Conservation (phyloP, 2,888 invertebrate species). For the Ormyrus rosae region DNA sequence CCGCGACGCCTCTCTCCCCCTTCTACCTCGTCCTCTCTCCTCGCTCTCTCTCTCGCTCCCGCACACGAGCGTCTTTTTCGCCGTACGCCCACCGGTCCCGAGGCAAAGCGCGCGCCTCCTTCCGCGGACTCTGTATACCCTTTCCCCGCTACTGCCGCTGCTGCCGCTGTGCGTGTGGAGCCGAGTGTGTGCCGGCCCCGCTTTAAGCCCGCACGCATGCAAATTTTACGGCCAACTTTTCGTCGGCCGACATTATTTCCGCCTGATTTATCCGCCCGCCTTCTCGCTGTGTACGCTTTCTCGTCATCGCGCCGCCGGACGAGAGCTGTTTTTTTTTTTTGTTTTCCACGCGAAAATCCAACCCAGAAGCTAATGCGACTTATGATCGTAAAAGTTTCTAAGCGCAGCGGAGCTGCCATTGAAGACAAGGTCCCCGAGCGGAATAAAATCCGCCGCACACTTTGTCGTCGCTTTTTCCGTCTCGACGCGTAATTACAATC, state of each 20-base stretch:
- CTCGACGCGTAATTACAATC: too few species aligned
- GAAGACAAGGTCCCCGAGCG: too few species aligned
- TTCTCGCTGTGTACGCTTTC: not conserved
- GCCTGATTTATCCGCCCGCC: conserved; percentile 11
- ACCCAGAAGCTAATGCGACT: too few species aligned
- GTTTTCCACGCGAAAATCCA: not conserved
- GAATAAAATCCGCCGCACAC: too few species aligned
- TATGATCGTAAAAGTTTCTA: too few species aligned
- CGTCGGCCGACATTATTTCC: conserved; percentile 26
- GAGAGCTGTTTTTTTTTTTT: not conserved
- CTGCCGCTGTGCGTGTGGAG: not conserved
- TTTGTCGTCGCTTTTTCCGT: too few species aligned
- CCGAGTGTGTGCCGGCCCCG: not conserved
- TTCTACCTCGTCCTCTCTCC: not conserved
- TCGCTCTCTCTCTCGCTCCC: conserved; percentile 33
- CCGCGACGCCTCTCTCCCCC: conserved; percentile 39
- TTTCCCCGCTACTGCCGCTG: conserved; percentile 50
- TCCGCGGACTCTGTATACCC: conserved; percentile 65
- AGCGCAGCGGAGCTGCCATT: too few species aligned
- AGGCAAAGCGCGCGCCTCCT: conserved; percentile 32
- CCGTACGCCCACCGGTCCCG: conserved; percentile 57
- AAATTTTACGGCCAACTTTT: conserved; percentile 32
- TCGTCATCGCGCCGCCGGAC: conserved; percentile 2
- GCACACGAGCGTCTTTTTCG: conserved; percentile 35
- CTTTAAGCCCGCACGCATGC: conserved; percentile 26